A percentile compares a stretch with the other conserved stretches of the same genome.
Conservation (phyloP, 2,888 invertebrate species). For the Drosophila macrospina region DNA sequence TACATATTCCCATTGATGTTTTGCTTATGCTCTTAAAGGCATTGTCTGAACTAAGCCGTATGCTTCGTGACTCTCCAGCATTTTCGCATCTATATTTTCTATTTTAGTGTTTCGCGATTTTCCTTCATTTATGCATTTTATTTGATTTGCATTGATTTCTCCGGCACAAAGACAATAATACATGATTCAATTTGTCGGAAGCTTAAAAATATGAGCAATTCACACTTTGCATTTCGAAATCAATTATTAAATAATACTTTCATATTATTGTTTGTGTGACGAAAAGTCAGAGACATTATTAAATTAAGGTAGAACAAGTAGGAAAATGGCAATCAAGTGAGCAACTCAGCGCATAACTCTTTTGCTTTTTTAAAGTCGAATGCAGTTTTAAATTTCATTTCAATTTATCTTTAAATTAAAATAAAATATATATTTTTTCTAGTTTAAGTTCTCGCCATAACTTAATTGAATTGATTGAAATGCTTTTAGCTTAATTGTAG, state of each 20-base stretch:
- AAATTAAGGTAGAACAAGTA: no score
- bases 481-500: no score
- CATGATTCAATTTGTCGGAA: conserved; percentile 26
- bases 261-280: no score
- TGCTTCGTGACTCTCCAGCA: conserved; percentile 31
- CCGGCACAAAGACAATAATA: conserved; percentile 10
- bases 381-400: no score
- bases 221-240: conserved; percentile 7
- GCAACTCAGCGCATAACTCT: no score
- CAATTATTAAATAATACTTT: not conserved
- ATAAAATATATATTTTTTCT: no score
- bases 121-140: conserved; percentile 44
- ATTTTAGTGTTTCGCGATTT: conserved; percentile 14
- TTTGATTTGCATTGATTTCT: conserved; percentile 38
- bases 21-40: conserved; percentile 50
- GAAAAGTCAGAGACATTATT: no score
- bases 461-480: no score
- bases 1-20: conserved; percentile 48
- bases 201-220: conserved; percentile 31
- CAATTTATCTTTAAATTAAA: no score
- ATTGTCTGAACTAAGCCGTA: conserved; percentile 35
- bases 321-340: no score
- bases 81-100: conserved; percentile 14
- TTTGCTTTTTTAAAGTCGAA: no score
- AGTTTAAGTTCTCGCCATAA: no score